These are phyloP conservation scores for Rhynchophorus ferrugineus DNA, from an alignment of 1,140 invertebrate species.

Conservation along the genomic window DNA sequence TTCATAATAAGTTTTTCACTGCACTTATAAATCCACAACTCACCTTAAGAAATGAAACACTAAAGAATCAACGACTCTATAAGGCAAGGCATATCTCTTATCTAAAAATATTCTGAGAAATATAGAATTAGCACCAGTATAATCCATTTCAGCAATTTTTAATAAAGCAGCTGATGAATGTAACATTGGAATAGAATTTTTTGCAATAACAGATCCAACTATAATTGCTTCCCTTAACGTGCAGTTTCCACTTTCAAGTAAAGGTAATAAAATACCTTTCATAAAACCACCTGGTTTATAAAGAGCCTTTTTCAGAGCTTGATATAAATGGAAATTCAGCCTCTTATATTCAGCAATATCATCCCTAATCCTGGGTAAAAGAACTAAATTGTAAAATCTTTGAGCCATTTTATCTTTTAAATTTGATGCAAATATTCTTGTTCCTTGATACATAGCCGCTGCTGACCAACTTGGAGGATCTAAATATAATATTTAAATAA, in stretches of 20 bases:
- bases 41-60: constrained; percentile 91
- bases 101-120: constrained; percentile 92
- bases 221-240: constrained; percentile 93
- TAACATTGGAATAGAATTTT: constrained; percentile 91
- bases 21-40: too few species aligned
- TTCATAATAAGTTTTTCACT: too few species aligned
- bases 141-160: constrained; percentile 97
- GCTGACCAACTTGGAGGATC: constrained; percentile 79
- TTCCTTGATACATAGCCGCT: constrained; percentile 93
- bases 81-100: constrained; percentile 97
- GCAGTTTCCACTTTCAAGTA: constrained; percentile 72
- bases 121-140: constrained; percentile 94
- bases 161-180: constrained; percentile 92
- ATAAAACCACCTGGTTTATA: constrained; percentile 99
- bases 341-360: constrained; percentile 93
- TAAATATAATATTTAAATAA: constrained; percentile 5
- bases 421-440: constrained; percentile 93
- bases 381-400: constrained; percentile 88
- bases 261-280: constrained; percentile 63
- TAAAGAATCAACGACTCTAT: constrained; percentile 89
- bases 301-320: constrained; percentile 85
- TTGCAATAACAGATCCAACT: constrained; percentile 81
- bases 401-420: constrained; percentile 95
- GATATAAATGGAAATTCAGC: constrained; percentile 95
- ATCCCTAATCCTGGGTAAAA: constrained; percentile 88